phyloP scores from a whole-genome alignment of 23 tunicate genomes.

The Ascidia mentula region DNA sequence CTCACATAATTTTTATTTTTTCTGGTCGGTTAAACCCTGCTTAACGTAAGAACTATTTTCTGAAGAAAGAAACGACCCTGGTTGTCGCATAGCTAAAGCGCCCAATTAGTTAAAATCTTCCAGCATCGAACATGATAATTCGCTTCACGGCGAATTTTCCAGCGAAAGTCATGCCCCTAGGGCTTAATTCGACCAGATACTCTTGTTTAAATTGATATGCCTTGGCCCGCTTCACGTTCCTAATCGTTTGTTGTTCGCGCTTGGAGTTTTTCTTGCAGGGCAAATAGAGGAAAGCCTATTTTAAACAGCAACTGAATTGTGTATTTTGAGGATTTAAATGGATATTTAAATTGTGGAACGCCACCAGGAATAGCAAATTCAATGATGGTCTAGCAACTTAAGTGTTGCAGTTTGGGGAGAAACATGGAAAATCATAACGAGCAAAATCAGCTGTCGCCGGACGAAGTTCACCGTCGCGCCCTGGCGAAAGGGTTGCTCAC shows the following conservation, averaged over 20 bases:
- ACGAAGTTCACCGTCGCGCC: conserved; percentile 8
- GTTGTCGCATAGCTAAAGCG: neutral
- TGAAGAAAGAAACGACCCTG: neutral
- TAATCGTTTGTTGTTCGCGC: neutral
- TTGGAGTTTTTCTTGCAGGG: conserved; percentile 3
- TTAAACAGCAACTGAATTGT: too few relatives aligned
- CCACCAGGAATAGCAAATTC: too few relatives aligned
- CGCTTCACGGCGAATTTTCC: conserved; percentile 9
- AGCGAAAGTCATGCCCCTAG: conserved; percentile 4
- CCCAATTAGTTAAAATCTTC: conserved; percentile 4
- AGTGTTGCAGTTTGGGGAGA: neutral
- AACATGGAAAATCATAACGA: conserved; percentile 1
- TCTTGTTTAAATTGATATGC: neutral
- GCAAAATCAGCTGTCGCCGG: neutral
- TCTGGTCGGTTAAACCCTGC: too few relatives aligned
- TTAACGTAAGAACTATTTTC: too few relatives aligned
- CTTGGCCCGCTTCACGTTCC: neutral
- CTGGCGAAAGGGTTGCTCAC: conserved; percentile 20
- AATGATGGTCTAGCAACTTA: neutral
- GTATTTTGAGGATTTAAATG: too few relatives aligned
- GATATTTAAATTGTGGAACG: too few relatives aligned
- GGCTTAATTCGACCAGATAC: conserved; percentile 7
- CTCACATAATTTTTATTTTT: too few relatives aligned
- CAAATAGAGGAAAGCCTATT: too few relatives aligned
- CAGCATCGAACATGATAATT: neutral